Base-by-base conservation (phyloP, 2,113 vertebrate species). In the Pterocles gutturalis region DNA sequence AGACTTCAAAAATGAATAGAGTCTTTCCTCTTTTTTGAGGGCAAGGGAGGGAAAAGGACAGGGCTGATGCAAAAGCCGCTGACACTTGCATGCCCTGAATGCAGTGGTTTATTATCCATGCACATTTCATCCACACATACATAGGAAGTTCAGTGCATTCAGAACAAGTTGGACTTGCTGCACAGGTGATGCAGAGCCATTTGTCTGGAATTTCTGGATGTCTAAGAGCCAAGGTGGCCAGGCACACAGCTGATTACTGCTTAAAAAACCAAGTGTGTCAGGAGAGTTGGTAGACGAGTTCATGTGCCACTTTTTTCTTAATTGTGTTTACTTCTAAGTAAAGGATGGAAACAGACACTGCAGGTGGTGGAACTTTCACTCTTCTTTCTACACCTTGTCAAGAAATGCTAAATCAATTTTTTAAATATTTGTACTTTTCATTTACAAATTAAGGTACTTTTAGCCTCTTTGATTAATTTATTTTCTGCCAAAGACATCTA, bases 81-180 rank as follows among this genome's bases (percentile, higher is more conserved):
- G 64, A 49, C 51, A 83, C 25, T 28, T 78, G 17, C 54, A 38
- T 6, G 6, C 28, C 60, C 55, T 66, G 80, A 89, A 73, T 26
- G 38, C 29, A 60, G 33, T 29, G 51, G 28, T 55, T 82, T 85
- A 64, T 71, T 53, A 92, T 13, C 66, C 62, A n/a, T 3, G 14
- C 6, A 22, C 28, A 43, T 13, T 72, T 75, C 31, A 54, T 58
- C 28, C 72, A 84, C 24, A 55, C 33, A 89, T 33, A 46, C 46
- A 81, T 9, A 62, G 41, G 66, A 77, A 86, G 62, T 29, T 91
- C 60, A 75, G 6, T 51, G 89, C 69, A 64, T 48, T 75, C 34
- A 84, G 60, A 94, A 82, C 89, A 75, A 91, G 91, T 6, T 84
- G 72, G 83, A 96, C 87, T 75, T 51, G 95, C 69, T 94, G 55